Conservation (phyloP, 2,888 invertebrate species). For the Elaeidobius kamerunicus region DNA sequence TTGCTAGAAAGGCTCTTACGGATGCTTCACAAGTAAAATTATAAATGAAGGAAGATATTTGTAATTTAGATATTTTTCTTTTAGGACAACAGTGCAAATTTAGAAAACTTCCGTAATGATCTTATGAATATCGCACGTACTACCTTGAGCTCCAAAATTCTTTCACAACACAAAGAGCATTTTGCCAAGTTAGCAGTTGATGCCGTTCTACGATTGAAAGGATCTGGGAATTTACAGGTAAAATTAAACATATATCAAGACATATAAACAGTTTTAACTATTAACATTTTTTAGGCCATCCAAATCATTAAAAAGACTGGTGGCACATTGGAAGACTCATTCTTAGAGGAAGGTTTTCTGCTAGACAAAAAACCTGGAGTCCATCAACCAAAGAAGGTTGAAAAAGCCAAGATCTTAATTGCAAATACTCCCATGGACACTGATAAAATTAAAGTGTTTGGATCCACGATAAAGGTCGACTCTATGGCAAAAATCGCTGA, state of each 20-base stretch:
- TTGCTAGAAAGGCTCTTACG: conserved; percentile 79
- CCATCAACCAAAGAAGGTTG: conserved; percentile 93
- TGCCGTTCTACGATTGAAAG: conserved; percentile 91
- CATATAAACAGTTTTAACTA: too few relatives aligned
- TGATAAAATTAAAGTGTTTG: conserved; percentile 99
- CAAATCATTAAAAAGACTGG: conserved; percentile 98
- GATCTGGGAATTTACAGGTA: conserved; percentile 78
- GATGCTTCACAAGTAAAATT: conserved; percentile 52
- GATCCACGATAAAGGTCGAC: conserved; percentile 89
- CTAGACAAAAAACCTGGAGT: conserved; percentile 97
- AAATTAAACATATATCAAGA: too few relatives aligned
- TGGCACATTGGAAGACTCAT: conserved; percentile 90
- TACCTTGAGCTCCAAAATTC: conserved; percentile 95
- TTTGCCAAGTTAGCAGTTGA: conserved; percentile 95
- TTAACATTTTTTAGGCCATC: conserved; percentile 68
- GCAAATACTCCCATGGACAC: conserved; percentile 99
- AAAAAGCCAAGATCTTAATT: conserved; percentile 94
- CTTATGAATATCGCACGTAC: conserved; percentile 96
- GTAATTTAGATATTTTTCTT: conserved; percentile 9
- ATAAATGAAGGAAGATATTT: too few relatives aligned
- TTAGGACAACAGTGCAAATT: conserved; percentile 76
- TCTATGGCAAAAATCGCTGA: conserved; percentile 96
- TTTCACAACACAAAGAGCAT: conserved; percentile 95
- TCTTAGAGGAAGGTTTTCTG: conserved; percentile 92
- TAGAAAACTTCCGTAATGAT: conserved; percentile 78